Percentiles rank a stretch among this genome's conserved stretches.
Conservation (phyloP, 2,113 vertebrate species). For the Tiliqua scincoides region DNA sequence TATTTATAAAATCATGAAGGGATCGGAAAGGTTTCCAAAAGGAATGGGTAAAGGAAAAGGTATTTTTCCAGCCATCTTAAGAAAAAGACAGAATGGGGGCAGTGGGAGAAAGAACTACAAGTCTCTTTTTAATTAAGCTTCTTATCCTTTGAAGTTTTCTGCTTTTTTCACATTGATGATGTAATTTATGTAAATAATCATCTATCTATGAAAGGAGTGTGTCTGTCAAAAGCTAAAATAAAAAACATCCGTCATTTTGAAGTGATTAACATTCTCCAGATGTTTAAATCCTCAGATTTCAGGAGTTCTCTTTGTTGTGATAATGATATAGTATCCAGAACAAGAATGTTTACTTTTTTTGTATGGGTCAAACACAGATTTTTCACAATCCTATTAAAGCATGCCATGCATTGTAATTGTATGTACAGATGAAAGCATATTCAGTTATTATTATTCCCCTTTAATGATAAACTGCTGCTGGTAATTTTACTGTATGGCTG, state of each 20-base stretch:
- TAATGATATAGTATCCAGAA: constrained; percentile 91
- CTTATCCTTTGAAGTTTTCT: constrained; percentile 77
- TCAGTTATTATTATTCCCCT: constrained; percentile 84
- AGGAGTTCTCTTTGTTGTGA: constrained; percentile 90
- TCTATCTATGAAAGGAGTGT: constrained; percentile 83
- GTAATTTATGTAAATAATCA: constrained; percentile 89
- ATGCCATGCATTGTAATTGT: constrained; percentile 82
- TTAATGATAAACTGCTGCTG: constrained; percentile 90
- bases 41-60: constrained; percentile 13
- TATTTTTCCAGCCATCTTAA: constrained; percentile 39
- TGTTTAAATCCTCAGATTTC: constrained; percentile 89
- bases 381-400: constrained; percentile 87
- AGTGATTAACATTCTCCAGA: constrained; percentile 92
- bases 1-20: constrained; percentile 7
- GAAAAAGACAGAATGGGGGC: constrained; percentile 15
- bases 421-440: constrained; percentile 87
- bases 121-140: constrained; percentile 80
- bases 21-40: constrained; percentile 24
- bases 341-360: constrained; percentile 89
- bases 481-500: constrained; percentile 82
- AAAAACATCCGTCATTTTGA: constrained; percentile 91
- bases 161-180: constrained; percentile 79
- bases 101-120: constrained; percentile 63
- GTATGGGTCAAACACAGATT: constrained; percentile 84
- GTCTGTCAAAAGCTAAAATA: constrained; percentile 87